Evolutionary conservation across 2,888 invertebrate genomes (phyloP).

Genomic region (Enoplolaimus lenunculus): DNA sequence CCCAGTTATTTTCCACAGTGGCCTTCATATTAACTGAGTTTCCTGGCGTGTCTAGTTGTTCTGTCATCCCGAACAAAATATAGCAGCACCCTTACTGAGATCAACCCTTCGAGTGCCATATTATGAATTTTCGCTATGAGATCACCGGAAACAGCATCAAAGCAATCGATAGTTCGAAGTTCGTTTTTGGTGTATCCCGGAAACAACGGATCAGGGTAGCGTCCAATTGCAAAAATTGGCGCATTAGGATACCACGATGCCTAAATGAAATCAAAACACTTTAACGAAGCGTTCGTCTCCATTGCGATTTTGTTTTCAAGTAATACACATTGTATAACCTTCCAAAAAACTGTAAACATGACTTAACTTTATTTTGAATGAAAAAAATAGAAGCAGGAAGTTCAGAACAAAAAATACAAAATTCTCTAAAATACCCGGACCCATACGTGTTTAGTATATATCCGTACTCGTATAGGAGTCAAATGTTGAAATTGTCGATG

Average conservation of each 20-base stretch:
- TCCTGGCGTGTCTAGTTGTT: no score
- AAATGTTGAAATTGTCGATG: conserved; percentile 45
- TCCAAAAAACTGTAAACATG: no score
- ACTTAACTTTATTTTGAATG: no score
- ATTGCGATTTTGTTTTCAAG: no score
- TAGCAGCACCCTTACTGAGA: neutral
- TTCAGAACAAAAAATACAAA: no score
- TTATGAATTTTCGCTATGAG: conserved; percentile 31
- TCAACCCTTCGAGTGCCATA: neutral
- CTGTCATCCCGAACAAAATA: no score
- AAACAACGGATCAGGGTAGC: conserved; percentile 43
- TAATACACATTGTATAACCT: no score
- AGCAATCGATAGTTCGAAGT: conserved; percentile 41
- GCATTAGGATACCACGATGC: conserved; percentile 45
- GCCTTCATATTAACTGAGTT: neutral
- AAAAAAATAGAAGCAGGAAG: no score
- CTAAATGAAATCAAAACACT: conserved; percentile 30
- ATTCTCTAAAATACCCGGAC: no score
- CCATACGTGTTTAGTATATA: no score
- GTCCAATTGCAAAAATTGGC: conserved; percentile 43
- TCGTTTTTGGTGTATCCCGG: conserved; percentile 33
- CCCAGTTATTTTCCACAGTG: neutral
- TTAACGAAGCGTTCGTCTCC: no score
- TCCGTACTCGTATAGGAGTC: conserved; percentile 44
- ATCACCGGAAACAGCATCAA: conserved; percentile 38